Conservation (phyloP, 2,113 vertebrate genomes). For the Peromyscus californicus region DNA sequence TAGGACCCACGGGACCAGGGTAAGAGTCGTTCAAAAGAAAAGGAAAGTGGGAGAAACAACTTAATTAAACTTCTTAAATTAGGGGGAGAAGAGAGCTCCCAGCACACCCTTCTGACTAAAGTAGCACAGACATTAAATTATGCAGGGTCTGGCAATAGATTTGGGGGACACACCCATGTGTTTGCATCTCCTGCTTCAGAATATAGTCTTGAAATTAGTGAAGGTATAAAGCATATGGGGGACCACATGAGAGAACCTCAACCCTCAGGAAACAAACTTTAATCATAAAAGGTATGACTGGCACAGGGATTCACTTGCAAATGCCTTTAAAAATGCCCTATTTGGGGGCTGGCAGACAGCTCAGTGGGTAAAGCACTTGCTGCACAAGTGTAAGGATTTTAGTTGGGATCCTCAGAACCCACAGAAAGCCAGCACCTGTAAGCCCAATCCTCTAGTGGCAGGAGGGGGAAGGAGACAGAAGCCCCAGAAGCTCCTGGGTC, state of each 20-base stretch:
- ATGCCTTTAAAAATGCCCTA: background rate
- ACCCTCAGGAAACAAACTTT: conserved; percentile 64
- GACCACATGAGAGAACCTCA: conserved; percentile 58
- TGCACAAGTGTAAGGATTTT: background rate
- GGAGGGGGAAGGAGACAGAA: background rate
- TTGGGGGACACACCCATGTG: background rate
- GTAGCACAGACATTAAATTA: background rate
- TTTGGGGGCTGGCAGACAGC: no score
- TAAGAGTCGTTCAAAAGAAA: background rate
- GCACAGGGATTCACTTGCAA: background rate
- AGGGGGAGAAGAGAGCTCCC: background rate
- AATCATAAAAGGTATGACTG: background rate
- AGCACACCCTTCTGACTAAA: background rate
- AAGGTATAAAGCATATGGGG: conserved; percentile 59
- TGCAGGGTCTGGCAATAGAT: background rate
- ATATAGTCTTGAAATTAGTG: conserved; percentile 48
- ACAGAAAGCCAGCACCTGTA: background rate
- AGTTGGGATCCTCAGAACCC: background rate
- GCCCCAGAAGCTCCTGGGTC: background rate
- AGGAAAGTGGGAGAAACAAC: background rate
- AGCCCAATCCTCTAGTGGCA: background rate
- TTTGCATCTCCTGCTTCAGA: background rate
- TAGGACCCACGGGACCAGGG: background rate
- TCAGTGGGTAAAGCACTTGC: background rate
- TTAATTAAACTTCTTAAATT: background rate